phyloP scores from a whole-genome alignment of 2,113 vertebrate species.

The Lophius piscatorius region DNA sequence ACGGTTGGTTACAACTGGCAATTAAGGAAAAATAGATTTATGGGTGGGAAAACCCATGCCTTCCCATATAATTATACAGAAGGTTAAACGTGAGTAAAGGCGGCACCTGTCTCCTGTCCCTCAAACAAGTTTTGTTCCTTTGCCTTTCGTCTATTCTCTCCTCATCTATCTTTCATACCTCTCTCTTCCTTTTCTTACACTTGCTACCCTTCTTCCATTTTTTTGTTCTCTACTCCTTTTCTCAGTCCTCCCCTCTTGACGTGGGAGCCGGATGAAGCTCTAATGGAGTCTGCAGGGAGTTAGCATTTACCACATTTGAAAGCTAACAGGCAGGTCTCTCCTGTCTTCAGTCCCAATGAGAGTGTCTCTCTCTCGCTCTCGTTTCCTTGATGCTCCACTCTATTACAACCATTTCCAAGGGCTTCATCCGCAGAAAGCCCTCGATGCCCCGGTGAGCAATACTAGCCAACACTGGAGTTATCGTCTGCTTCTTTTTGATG shows the following conservation, averaged over 20 bases:
- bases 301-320: conserved; percentile 79
- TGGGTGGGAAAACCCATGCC: no score
- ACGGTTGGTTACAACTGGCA: no score
- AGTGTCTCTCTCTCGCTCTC: conserved; percentile 27
- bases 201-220: conserved; percentile 34
- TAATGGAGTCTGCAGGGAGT: conserved; percentile 82
- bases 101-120: conserved; percentile 37
- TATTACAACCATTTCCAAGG: conserved; percentile 52
- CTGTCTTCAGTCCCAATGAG: conserved; percentile 63
- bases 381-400: conserved; percentile 32
- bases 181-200: conserved; percentile 33
- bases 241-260: conserved; percentile 30
- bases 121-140: conserved; percentile 8
- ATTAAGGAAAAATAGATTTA: no score
- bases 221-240: conserved; percentile 22
- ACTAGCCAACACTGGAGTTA: conserved; percentile 30
- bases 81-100: no score
- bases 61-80: no score
- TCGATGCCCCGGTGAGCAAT: conserved; percentile 23
- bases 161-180: conserved; percentile 10
- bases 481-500: conserved; percentile 70
- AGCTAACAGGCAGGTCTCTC: conserved; percentile 64
- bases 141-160: conserved; percentile 10
- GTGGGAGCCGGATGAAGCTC: conserved; percentile 64
- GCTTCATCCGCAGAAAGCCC: conserved; percentile 54